Conservation (phyloP, 1,140 invertebrate genomes). For the Zaprionus camerounensis region DNA sequence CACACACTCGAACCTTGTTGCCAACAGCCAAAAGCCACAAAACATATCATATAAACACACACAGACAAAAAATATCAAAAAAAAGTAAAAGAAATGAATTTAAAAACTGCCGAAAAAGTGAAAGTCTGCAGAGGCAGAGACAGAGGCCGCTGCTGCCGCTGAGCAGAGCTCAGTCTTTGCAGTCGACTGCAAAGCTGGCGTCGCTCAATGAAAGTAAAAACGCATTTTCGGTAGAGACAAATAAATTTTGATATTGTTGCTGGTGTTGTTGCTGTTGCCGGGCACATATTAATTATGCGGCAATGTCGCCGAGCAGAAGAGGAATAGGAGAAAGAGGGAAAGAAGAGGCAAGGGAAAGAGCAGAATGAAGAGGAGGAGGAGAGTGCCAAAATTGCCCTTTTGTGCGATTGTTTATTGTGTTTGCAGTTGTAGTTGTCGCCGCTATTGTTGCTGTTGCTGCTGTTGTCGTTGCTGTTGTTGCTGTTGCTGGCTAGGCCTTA, state of each 20-base stretch:
- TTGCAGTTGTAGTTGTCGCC: constrained; percentile 24
- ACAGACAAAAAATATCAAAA: constrained; percentile 53
- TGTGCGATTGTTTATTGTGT: constrained; percentile 26
- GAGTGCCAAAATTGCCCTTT: constrained; percentile 63
- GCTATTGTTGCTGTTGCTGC: background rate
- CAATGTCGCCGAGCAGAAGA: constrained; percentile 46
- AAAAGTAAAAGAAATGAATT: constrained; percentile 72
- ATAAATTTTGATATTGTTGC: constrained; percentile 46
- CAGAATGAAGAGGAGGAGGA: background rate
- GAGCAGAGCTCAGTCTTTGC: background rate
- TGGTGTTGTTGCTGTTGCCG: constrained; percentile 26
- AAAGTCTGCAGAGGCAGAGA: constrained; percentile 60
- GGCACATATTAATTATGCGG: constrained; percentile 67
- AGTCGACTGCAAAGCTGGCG: constrained; percentile 28
- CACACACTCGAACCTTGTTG: background rate
- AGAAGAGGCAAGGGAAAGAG: background rate
- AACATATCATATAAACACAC: constrained; percentile 43
- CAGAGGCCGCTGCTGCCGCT: constrained; percentile 14
- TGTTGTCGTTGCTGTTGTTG: constrained; percentile 12
- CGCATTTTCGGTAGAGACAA: constrained; percentile 72
- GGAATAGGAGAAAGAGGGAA: background rate
- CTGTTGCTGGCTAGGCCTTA: constrained; percentile 36
- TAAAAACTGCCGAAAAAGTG: constrained; percentile 84
- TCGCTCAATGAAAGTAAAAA: constrained; percentile 81
- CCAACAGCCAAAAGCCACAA: constrained; percentile 39